Evolutionary conservation across 2,888 invertebrate genomes (phyloP).

Genomic region (Scrobipalpa costella): DNA sequence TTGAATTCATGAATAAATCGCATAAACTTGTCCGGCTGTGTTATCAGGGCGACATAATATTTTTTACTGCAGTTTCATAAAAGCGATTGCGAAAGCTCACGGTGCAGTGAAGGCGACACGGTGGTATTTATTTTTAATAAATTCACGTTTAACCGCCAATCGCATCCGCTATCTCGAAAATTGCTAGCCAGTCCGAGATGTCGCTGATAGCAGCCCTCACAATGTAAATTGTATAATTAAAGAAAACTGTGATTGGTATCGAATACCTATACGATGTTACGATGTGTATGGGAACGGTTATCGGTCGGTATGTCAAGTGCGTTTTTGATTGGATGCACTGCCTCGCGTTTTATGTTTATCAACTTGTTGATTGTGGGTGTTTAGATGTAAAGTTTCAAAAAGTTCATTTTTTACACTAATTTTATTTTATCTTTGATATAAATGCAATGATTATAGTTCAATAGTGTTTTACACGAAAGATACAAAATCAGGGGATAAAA

Average conservation of each 20-base stretch:
- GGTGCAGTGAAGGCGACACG: conserved; percentile 43
- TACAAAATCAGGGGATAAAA: conserved; percentile 48
- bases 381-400: neutral
- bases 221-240: conserved; percentile 78
- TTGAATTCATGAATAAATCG: conserved; percentile 76
- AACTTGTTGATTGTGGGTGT: neutral
- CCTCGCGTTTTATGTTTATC: neutral
- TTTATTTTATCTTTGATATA: neutral
- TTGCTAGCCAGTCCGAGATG: conserved; percentile 65
- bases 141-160: conserved; percentile 64
- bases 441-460: conserved; percentile 16
- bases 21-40: conserved; percentile 60
- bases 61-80: conserved; percentile 63
- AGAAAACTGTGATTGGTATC: conserved; percentile 72
- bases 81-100: conserved; percentile 53
- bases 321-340: conserved; percentile 35
- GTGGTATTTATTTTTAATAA: conserved; percentile 64
- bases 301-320: conserved; percentile 54
- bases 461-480: conserved; percentile 38
- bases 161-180: conserved; percentile 69
- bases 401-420: neutral
- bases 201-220: conserved; percentile 60
- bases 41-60: conserved; percentile 68
- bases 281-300: conserved; percentile 58
- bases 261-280: conserved; percentile 59